phyloP scores from a whole-genome alignment of 2,888 invertebrate species.

The Athalia cordata region DNA sequence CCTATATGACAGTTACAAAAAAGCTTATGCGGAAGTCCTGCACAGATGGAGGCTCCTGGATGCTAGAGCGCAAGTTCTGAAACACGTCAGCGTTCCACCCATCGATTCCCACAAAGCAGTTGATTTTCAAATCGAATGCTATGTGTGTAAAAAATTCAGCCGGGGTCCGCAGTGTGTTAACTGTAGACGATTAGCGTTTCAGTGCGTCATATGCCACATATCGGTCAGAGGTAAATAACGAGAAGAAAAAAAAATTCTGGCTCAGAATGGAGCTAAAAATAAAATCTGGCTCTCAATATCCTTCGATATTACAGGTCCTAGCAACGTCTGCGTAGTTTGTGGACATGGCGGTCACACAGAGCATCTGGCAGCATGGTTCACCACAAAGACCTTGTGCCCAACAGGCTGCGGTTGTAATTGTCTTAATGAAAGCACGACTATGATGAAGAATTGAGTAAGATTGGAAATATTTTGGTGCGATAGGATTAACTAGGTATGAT shows the following conservation, averaged over 20 bases:
- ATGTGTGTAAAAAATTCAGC: slow-evolving; percentile 80
- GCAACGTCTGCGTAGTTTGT: slow-evolving; percentile 91
- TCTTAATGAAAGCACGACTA: slow-evolving; percentile 80
- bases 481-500: no score
- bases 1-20: slow-evolving; percentile 89
- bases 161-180: slow-evolving; percentile 82
- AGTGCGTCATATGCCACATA: slow-evolving; percentile 89
- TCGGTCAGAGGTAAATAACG: slow-evolving; percentile 83
- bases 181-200: slow-evolving; percentile 85
- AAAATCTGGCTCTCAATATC: background rate
- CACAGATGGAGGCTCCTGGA: slow-evolving; percentile 89
- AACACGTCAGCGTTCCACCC: slow-evolving; percentile 75
- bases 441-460: slow-evolving; percentile 69
- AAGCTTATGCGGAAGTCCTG: slow-evolving; percentile 91
- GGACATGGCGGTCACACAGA: slow-evolving; percentile 94
- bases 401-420: slow-evolving; percentile 96
- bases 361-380: slow-evolving; percentile 91
- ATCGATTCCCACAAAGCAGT: slow-evolving; percentile 79
- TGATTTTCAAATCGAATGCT: slow-evolving; percentile 85
- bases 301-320: slow-evolving; percentile 74
- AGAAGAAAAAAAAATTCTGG: background rate
- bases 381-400: slow-evolving; percentile 86
- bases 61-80: slow-evolving; percentile 83
- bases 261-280: slow-evolving; percentile 31
- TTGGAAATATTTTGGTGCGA: no score